Conservation (phyloP, 1,140 invertebrate species). For the Drosophila sechellia region DNA sequence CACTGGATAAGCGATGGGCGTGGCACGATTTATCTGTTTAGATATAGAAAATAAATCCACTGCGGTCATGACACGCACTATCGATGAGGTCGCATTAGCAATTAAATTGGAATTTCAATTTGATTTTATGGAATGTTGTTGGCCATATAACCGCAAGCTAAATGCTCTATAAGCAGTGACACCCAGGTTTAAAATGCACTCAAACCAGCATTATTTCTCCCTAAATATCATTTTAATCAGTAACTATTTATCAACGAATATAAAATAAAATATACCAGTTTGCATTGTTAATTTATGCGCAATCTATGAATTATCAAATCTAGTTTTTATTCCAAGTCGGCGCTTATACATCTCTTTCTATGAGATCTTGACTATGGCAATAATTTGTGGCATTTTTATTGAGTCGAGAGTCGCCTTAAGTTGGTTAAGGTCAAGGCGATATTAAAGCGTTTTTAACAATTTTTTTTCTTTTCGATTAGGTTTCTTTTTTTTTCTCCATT, state of each 20-base stretch:
- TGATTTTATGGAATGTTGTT: background rate
- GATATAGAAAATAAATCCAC: constrained; percentile 11
- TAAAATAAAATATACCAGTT: constrained; percentile 15
- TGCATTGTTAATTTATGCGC: constrained; percentile 38
- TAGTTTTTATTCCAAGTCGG: constrained; percentile 21
- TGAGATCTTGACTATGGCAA: constrained; percentile 13
- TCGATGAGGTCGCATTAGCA: constrained; percentile 32
- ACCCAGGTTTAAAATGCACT: too few species aligned
- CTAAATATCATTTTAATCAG: background rate
- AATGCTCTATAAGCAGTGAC: too few species aligned
- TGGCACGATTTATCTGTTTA: constrained; percentile 2
- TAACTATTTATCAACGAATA: background rate
- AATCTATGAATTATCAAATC: constrained; percentile 17
- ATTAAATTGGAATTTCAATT: constrained; percentile 22
- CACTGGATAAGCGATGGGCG: constrained; percentile 17
- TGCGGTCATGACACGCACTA: constrained; percentile 30
- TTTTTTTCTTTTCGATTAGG: constrained; percentile 5
- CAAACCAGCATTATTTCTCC: background rate
- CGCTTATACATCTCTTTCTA: constrained; percentile 2
- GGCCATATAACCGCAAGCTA: too few species aligned
- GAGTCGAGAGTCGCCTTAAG: constrained; percentile 36
- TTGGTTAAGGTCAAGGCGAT: constrained; percentile 58
- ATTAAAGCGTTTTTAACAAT: constrained; percentile 10
- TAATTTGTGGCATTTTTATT: constrained; percentile 47
- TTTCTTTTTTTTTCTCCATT: background rate